phyloP scores from a whole-genome alignment of 1,140 invertebrate genomes.

The Rhopalosiphum maidis region DNA sequence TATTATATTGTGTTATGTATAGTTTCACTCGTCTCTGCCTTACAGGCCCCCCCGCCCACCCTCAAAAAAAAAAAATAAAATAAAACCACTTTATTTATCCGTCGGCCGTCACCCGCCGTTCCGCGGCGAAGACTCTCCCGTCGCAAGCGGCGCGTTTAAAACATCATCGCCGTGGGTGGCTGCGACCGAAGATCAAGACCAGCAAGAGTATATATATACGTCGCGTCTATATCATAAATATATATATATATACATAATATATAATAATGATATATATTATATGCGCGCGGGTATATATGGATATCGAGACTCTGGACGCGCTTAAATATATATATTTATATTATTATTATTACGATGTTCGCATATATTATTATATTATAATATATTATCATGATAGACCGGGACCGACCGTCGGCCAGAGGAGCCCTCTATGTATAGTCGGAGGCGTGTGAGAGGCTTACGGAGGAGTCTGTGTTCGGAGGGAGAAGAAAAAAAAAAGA shows the following conservation, averaged over 20 bases:
- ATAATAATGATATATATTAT: neutral
- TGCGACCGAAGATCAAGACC: neutral
- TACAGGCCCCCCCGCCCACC: no score
- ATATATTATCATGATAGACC: neutral
- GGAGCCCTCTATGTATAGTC: neutral
- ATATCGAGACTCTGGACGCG: neutral
- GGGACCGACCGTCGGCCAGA: neutral
- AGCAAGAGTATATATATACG: neutral
- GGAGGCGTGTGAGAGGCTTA: neutral
- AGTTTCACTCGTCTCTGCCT: neutral
- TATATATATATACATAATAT: no score
- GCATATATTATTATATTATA: no score
- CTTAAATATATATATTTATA: no score
- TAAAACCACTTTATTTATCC: neutral
- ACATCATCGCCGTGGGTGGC: conserved; percentile 25
- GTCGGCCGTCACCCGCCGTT: neutral
- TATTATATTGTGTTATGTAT: no score
- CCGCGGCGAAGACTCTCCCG: neutral
- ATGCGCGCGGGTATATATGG: neutral
- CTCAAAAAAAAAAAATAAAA: neutral
- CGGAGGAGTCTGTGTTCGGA: neutral
- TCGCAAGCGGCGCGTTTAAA: neutral
- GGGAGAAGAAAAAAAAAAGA: neutral
- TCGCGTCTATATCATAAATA: neutral
- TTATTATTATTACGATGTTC: neutral